Percentiles rank a stretch among this genome's conserved stretches.
Evolutionary conservation across 2,113 vertebrate genomes (phyloP).

Genomic region (Alligator mississippiensis): DNA sequence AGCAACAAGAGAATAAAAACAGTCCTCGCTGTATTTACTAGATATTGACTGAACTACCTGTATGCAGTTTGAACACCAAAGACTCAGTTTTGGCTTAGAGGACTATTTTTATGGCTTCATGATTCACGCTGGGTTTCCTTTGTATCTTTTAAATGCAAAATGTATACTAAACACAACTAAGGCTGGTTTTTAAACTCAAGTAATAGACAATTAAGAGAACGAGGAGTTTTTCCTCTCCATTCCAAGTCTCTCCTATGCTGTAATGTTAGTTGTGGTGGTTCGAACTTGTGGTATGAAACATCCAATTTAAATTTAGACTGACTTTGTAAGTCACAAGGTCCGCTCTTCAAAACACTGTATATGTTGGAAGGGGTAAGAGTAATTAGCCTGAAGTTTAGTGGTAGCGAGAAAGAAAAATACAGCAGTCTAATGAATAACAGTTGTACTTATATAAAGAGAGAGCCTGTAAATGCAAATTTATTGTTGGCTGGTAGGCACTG

Average conservation of each 20-base stretch:
- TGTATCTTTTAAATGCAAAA: not conserved
- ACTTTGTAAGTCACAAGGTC: conserved; percentile 2
- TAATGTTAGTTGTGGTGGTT: not conserved
- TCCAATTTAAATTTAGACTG: not conserved
- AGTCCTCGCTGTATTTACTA: not conserved
- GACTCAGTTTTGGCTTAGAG: not conserved
- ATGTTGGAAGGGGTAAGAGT: conserved; percentile 2
- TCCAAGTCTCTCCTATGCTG: not conserved
- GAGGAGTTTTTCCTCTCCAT: not conserved
- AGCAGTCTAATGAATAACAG: not conserved
- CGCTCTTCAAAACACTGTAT: not conserved
- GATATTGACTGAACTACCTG: not conserved
- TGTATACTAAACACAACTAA: not conserved
- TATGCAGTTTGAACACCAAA: not conserved
- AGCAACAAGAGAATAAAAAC: not conserved
- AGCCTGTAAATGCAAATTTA: conserved; percentile 20
- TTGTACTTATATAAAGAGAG: conserved; percentile 46
- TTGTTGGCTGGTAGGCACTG: conserved; percentile 5
- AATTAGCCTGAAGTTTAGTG: conserved; percentile 4
- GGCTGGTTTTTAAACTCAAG: not conserved
- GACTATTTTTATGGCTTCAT: not conserved
- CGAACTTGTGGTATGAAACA: conserved; percentile 4
- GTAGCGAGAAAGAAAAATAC: conserved; percentile 1
- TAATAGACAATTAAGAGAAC: not conserved
- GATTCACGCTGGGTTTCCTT: not conserved